phyloP scores from a whole-genome alignment of 2,888 invertebrate genomes.

The Euzetes globulus region DNA sequence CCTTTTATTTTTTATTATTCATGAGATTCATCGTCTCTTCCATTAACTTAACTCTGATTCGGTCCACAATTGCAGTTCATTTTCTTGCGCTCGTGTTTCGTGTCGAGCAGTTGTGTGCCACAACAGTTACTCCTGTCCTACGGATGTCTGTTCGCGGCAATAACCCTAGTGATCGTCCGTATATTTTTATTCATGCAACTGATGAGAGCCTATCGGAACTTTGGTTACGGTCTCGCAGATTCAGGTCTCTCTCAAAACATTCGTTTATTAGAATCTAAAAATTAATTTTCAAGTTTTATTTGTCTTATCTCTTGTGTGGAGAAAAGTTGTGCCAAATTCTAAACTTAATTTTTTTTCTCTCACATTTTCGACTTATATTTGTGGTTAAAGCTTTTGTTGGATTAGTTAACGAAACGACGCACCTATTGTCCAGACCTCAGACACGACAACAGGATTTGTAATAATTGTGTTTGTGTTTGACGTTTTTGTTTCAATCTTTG shows the following conservation, averaged over 20 bases:
- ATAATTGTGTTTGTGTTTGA: not conserved
- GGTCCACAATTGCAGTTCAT: slow-evolving; percentile 15
- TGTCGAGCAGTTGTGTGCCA: not conserved
- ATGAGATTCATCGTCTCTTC: not conserved
- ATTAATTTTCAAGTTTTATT: not conserved
- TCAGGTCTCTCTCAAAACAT: slow-evolving; percentile 29
- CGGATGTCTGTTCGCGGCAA: slow-evolving; percentile 24
- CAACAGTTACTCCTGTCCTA: slow-evolving; percentile 27
- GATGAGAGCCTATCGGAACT: slow-evolving; percentile 33
- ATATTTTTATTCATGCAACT: slow-evolving; percentile 35
- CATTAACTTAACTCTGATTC: not conserved
- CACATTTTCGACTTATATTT: not conserved
- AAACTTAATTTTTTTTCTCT: not conserved
- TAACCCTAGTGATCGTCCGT: slow-evolving; percentile 14
- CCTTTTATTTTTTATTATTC: not conserved
- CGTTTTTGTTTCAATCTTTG: not conserved
- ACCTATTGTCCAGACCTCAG: slow-evolving; percentile 26
- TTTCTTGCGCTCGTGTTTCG: slow-evolving; percentile 30
- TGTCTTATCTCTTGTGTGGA: not conserved
- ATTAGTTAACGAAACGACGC: slow-evolving; percentile 33
- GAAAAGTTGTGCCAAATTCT: not conserved
- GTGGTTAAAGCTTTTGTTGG: slow-evolving; percentile 33
- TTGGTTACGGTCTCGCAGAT: slow-evolving; percentile 36
- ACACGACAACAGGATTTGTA: slow-evolving; percentile 14
- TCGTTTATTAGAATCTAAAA: not conserved